phyloP scores from a whole-genome alignment of 2,113 vertebrate species.

The Strix uralensis region DNA sequence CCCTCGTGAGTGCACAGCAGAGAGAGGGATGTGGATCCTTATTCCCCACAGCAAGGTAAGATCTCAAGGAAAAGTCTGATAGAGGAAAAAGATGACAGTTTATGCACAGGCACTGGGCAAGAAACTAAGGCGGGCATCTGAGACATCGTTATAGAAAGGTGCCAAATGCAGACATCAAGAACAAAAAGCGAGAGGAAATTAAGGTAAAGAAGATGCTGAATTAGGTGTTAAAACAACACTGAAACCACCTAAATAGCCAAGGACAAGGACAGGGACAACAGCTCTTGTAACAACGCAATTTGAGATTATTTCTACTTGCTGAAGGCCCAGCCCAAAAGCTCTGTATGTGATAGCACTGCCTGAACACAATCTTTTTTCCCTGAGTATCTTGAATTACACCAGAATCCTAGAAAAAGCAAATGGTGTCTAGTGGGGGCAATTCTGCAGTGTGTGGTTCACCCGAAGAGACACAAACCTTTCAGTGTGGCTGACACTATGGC shows the following conservation, averaged over 20 bases:
- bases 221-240: not conserved
- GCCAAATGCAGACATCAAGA: not conserved
- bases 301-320: not conserved
- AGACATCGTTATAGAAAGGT: not conserved
- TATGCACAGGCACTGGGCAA: not conserved
- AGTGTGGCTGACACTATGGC: not conserved
- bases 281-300: not conserved
- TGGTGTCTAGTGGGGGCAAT: not conserved
- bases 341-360: not conserved
- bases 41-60: not conserved
- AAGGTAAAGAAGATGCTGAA: not conserved
- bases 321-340: not conserved
- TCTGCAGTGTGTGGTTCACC: not conserved
- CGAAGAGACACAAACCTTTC: not conserved
- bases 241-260: not conserved
- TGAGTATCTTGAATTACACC: not conserved
- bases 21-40: not conserved
- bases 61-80: not conserved
- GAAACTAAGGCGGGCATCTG: not conserved
- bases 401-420: not conserved
- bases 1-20: fast-evolving
- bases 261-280: not conserved
- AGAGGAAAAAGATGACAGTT: not conserved
- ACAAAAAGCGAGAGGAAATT: not conserved
- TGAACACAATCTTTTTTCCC: not conserved